Conservation (phyloP, 2,888 invertebrate species). For the Pristionchus exspectatus region DNA sequence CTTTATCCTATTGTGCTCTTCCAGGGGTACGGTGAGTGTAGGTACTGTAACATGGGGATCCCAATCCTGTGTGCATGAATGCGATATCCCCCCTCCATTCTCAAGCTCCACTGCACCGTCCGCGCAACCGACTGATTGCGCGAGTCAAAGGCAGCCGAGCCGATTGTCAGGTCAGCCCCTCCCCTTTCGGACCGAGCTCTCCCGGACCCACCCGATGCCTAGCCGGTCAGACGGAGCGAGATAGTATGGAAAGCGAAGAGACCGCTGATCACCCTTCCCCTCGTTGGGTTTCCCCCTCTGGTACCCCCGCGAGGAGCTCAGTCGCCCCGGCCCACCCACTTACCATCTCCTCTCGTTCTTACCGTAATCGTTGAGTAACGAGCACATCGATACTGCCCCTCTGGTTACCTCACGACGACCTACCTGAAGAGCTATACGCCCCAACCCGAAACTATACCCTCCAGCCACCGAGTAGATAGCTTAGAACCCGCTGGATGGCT, state of each 20-base stretch:
- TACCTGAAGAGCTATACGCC: background rate
- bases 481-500: background rate
- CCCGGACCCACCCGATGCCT: background rate
- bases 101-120: conserved; percentile 23
- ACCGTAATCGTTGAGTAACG: conserved; percentile 37
- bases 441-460: background rate
- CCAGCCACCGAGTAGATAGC: background rate
- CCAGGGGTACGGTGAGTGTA: background rate
- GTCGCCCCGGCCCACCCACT: background rate
- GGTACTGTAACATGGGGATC: background rate
- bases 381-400: background rate
- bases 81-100: background rate
- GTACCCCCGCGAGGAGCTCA: conserved; percentile 1
- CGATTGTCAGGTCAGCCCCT: conserved; percentile 46
- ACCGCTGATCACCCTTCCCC: background rate
- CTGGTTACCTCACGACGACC: conserved; percentile 27
- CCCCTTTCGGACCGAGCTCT: background rate
- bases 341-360: background rate
- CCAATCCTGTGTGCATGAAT: background rate
- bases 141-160: conserved; percentile 1
- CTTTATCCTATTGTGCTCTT: background rate
- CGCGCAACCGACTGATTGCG: conserved; percentile 38
- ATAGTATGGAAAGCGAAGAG: background rate
- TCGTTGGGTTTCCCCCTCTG: background rate
- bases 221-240: background rate